Evolutionary conservation across 2,797 vertebrate species (phyloP).

Genomic region (Sebastes cheni): DNA sequence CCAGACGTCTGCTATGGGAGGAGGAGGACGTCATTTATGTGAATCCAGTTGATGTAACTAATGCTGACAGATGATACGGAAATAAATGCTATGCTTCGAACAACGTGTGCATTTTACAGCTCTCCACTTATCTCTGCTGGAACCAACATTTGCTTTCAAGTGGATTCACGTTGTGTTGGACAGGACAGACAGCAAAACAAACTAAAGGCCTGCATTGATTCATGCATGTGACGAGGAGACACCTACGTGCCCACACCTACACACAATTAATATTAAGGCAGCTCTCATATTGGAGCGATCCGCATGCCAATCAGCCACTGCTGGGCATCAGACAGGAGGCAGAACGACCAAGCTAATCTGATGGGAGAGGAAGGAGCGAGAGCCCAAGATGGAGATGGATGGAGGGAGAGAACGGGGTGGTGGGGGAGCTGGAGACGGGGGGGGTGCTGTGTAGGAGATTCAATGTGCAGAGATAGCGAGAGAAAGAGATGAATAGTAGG

Average conservation of each 20-base stretch:
- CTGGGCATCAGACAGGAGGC: conserved; percentile 61
- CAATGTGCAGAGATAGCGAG: conserved; percentile 35
- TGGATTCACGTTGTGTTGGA: conserved; percentile 30
- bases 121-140: conserved; percentile 37
- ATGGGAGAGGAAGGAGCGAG: conserved; percentile 41
- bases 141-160: conserved; percentile 46
- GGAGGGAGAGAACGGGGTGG: conserved; percentile 1
- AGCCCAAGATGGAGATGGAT: conserved; percentile 51
- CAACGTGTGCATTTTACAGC: conserved; percentile 28
- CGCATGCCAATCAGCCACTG: conserved; percentile 69
- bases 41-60: conserved; percentile 54
- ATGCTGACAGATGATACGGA: conserved; percentile 56
- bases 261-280: conserved; percentile 66
- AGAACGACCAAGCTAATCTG: conserved; percentile 67
- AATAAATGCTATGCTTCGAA: conserved; percentile 55
- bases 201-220: conserved; percentile 47
- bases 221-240: conserved; percentile 46
- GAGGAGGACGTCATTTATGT: conserved; percentile 34
- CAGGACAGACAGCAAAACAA: conserved; percentile 55
- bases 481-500: conserved; percentile 46
- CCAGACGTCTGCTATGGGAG: not conserved
- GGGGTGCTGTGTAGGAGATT: conserved; percentile 10
- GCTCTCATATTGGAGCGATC: conserved; percentile 58
- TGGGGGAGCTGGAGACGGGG: not conserved
- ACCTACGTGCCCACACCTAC: conserved; percentile 40